Evolutionary conservation across 2,797 vertebrate genomes (phyloP).

Genomic region (Chaenodraco wilsoni): DNA sequence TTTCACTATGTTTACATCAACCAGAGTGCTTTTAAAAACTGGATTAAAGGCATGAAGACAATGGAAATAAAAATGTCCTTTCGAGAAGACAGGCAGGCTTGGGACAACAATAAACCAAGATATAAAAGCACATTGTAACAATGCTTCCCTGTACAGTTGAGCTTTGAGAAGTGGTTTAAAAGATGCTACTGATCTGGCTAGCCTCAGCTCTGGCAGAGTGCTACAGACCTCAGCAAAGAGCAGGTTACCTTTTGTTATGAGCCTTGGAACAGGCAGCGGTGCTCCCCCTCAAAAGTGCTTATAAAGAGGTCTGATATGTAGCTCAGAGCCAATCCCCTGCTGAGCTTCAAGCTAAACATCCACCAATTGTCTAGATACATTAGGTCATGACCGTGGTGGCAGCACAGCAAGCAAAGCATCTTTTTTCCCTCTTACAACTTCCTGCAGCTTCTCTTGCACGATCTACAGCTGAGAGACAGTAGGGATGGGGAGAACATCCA

Average conservation of each 20-base stretch:
- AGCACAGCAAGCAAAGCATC: slow-evolving; percentile 17
- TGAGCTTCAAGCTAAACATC: slow-evolving; percentile 65
- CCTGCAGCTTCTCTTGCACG: slow-evolving; percentile 27
- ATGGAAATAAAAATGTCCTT: slow-evolving; percentile 28
- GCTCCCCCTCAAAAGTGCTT: slow-evolving; percentile 32
- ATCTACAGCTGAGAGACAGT: slow-evolving; percentile 22
- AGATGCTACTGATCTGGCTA: slow-evolving; percentile 56
- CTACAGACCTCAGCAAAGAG: slow-evolving; percentile 35
- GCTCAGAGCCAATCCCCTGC: slow-evolving; percentile 49
- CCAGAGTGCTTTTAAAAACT: slow-evolving; percentile 25
- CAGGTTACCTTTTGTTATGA: slow-evolving; percentile 46
- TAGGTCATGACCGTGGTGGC: slow-evolving; percentile 40
- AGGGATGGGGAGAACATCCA: neutral
- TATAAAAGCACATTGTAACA: slow-evolving; percentile 45
- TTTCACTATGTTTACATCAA: slow-evolving; percentile 46
- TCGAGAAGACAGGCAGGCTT: slow-evolving; percentile 19
- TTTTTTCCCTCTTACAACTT: slow-evolving; percentile 19
- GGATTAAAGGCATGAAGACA: slow-evolving; percentile 24
- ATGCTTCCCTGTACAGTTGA: slow-evolving; percentile 26
- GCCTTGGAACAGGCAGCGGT: slow-evolving; percentile 38
- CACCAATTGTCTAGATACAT: slow-evolving; percentile 51
- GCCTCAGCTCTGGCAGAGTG: slow-evolving; percentile 29
- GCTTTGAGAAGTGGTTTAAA: slow-evolving; percentile 39
- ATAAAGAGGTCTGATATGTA: slow-evolving; percentile 55
- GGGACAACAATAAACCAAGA: slow-evolving; percentile 30